These are phyloP conservation scores for Lerista edwardsae DNA, from an alignment of 2,797 vertebrate species.

Conservation along the genomic window DNA sequence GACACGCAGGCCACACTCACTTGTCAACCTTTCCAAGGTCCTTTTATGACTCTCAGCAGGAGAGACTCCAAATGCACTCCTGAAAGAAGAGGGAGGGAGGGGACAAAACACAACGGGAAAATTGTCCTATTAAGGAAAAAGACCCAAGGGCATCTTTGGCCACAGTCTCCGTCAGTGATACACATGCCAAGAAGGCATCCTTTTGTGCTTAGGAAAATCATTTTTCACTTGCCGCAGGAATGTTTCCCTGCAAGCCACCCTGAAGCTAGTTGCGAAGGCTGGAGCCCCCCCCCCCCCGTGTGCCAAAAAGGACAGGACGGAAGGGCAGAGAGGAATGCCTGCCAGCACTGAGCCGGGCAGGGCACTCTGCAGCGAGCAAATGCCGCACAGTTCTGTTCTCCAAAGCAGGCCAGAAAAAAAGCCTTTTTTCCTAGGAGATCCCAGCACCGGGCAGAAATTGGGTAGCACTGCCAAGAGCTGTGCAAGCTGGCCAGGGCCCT, in stretches of 20 bases:
- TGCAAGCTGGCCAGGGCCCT: not conserved
- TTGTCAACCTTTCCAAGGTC: slow-evolving; percentile 36
- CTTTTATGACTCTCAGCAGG: slow-evolving; percentile 10
- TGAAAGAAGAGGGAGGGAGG: too few relatives aligned
- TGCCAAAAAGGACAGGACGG: not conserved
- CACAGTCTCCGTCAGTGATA: not conserved
- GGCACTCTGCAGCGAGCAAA: not conserved
- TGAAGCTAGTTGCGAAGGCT: not conserved
- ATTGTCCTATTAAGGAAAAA: not conserved
- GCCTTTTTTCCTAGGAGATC: not conserved
- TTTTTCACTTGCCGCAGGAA: not conserved
- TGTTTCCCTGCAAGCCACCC: not conserved
- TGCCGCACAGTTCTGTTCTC: not conserved
- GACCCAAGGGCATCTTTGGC: not conserved
- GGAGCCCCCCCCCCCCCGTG: not conserved
- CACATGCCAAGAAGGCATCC: too few relatives aligned
- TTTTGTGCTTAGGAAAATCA: not conserved
- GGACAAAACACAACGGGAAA: fast-evolving
- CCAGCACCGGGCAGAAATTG: not conserved
- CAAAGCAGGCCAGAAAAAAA: not conserved
- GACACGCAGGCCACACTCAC: slow-evolving; percentile 51
- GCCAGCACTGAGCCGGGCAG: too few relatives aligned
- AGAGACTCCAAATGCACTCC: not conserved
- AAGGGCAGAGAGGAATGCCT: not conserved
- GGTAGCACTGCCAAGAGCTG: not conserved